Evolutionary conservation across 2,113 vertebrate genomes (phyloP), one percentile per base, ranked within the genome.

Genomic region (Archilochus colubris): DNA sequence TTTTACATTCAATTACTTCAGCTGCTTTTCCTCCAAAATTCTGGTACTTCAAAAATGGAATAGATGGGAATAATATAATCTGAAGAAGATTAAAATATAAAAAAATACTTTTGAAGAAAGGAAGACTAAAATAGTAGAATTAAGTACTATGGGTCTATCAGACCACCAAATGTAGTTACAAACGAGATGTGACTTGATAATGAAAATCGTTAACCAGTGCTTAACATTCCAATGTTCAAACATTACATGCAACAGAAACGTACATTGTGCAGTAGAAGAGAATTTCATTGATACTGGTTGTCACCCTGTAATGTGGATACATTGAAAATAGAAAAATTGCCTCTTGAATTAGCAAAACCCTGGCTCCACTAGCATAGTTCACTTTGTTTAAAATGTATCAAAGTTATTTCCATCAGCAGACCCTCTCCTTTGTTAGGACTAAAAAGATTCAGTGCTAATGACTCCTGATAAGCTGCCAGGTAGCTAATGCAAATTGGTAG

Each of bases 281-380:
- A 59, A 28, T 9, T 62, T 33, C 3, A 0, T 33, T 33, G 48
- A 0, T 7, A 30, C 6, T 82, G 13, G 5, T 33, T 80, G 25
- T 20, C 33, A 15, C 2, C 10, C 40, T 40, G 12, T 40, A 40
- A 40, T 40, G 40, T 40, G 40, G 40, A 40, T 40, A 40, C 11
- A 40, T 40, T 40, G 40, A 40, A 40, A 40, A 40, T 40, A 40
- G 40, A 40, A 40, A 40, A 40, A 40, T 40, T 40, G 40, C 40
- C 40, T 40, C 40, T 40, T 40, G 40, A 40, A 40, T 40, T 12
- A 40, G 40, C 40, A 40, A 40, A 40, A 40, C 11, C 40, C 40
- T 40, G 40, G 40, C 40, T 40, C 40, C 40, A 40, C 40, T 40
- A 11, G 40, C 12, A 40, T 40, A 13, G 40, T 40, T 40, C 9